Evolutionary conservation across 2,888 invertebrate genomes (phyloP).

Genomic region (Melanostoma mellinum): DNA sequence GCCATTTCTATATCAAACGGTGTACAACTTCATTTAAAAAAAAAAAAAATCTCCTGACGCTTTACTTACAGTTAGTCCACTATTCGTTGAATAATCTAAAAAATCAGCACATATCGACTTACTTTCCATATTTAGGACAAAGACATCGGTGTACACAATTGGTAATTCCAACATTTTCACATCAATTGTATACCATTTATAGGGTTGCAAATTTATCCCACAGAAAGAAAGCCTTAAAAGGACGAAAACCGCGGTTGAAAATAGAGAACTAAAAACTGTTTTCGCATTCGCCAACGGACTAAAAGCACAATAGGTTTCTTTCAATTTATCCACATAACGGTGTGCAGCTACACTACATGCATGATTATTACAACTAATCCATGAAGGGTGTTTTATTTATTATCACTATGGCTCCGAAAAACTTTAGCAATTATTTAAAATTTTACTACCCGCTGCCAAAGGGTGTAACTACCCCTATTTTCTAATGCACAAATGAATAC

Average conservation of each 20-base stretch:
- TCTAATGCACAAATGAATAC: constrained; percentile 1
- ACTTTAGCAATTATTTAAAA: constrained; percentile 68
- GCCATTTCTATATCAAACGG: no score
- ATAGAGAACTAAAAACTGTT: no score
- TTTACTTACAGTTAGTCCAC: neutral
- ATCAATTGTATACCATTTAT: constrained; percentile 49
- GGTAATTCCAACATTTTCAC: constrained; percentile 60
- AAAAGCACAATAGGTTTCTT: no score
- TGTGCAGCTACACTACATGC: no score
- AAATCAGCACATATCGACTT: constrained; percentile 3
- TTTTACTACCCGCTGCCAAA: constrained; percentile 42
- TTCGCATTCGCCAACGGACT: no score
- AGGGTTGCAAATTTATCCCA: no score
- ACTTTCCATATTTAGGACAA: constrained; percentile 51
- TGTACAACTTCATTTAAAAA: no score
- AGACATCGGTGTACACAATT: constrained; percentile 60
- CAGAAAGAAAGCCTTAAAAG: no score
- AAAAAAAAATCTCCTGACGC: no score
- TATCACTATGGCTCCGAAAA: constrained; percentile 68
- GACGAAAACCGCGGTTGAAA: no score
- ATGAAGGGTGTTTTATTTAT: constrained; percentile 65
- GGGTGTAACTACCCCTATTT: constrained; percentile 12
- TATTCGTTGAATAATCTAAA: constrained; percentile 42
- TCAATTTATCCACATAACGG: no score
- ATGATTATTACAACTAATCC: constrained; percentile 57